These are phyloP conservation scores for Diorhabda elongata DNA, from an alignment of 1,140 invertebrate genomes.

Conservation along the genomic window DNA sequence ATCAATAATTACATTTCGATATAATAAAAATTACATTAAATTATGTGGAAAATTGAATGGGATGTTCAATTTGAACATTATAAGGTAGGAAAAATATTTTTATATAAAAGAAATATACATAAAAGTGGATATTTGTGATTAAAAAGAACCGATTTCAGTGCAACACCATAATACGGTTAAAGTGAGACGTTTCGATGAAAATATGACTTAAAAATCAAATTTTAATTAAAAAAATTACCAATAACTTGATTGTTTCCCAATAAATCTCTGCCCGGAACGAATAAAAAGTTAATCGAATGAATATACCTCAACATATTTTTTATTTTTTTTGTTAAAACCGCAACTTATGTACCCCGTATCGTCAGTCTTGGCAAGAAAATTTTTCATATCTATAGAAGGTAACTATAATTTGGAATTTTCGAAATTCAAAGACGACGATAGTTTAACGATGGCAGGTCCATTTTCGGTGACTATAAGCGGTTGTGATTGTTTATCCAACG, in stretches of 20 bases:
- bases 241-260: neutral
- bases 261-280: neutral
- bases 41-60: too few species aligned
- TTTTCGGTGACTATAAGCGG: constrained; percentile 12
- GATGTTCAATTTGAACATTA: too few species aligned
- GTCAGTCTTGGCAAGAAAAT: constrained; percentile 1
- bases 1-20: too few species aligned
- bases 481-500: constrained; percentile 35
- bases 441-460: neutral
- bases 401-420: constrained; percentile 11
- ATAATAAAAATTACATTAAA: too few species aligned
- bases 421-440: constrained; percentile 1
- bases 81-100: too few species aligned
- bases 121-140: neutral
- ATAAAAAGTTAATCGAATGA: too few species aligned
- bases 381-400: neutral
- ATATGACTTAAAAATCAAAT: neutral
- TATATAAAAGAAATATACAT: too few species aligned
- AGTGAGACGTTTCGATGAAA: neutral
- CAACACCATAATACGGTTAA: neutral
- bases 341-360: neutral
- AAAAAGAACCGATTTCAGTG: neutral
- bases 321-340: neutral
- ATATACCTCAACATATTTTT: neutral
- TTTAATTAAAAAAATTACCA: neutral